Conservation (phyloP, 1,140 invertebrate genomes). For the Lucilia cuprina region DNA sequence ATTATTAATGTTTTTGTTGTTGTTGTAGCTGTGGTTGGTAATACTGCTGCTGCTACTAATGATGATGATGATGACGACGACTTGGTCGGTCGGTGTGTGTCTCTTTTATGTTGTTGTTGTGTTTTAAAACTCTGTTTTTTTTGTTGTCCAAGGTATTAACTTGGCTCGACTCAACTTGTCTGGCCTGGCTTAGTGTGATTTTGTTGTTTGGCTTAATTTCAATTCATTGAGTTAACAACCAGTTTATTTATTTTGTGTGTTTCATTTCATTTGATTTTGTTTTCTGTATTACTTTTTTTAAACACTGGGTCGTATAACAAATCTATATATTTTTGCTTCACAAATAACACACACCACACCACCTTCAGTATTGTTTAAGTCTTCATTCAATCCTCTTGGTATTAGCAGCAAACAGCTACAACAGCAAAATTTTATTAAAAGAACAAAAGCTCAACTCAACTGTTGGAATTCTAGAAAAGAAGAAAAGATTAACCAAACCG, state of each 20-base stretch:
- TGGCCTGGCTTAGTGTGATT: background rate
- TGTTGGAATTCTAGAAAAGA: background rate
- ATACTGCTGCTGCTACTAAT: background rate
- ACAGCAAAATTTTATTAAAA: background rate
- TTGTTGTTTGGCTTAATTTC: slow-evolving; percentile 22
- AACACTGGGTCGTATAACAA: slow-evolving; percentile 21
- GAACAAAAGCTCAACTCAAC: background rate
- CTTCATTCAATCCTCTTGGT: background rate
- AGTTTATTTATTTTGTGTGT: slow-evolving; percentile 1
- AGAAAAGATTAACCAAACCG: background rate
- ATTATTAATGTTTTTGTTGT: no score
- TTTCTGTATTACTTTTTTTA: background rate
- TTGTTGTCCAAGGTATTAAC: background rate
- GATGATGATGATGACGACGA: background rate
- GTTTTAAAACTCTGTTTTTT: background rate
- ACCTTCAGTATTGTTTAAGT: background rate
- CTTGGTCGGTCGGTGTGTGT: background rate
- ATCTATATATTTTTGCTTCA: background rate
- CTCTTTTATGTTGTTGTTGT: background rate
- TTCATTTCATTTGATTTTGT: background rate
- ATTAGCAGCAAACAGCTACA: background rate
- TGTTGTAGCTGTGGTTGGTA: background rate
- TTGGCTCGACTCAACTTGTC: background rate
- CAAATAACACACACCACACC: background rate
- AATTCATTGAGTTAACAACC: slow-evolving; percentile 29